phyloP scores from a whole-genome alignment of 2,888 invertebrate genomes.

The Acleris emargana region DNA sequence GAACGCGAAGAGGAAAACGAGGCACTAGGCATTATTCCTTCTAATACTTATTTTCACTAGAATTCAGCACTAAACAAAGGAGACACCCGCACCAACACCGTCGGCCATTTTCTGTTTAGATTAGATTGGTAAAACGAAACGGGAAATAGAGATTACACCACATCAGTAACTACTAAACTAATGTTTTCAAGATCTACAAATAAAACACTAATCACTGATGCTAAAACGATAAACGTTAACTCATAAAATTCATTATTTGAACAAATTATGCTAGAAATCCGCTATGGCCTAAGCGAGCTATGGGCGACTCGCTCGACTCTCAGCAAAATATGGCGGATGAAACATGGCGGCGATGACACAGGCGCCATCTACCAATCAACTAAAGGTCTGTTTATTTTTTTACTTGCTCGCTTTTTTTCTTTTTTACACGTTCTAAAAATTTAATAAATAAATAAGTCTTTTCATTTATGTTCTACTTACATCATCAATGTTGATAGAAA shows the following conservation, averaged over 20 bases:
- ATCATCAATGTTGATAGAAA: too few species aligned
- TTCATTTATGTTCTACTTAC: too few species aligned
- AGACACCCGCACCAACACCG: conserved; percentile 90
- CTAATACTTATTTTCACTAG: conserved; percentile 80
- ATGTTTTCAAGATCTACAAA: conserved; percentile 54
- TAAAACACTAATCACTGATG: conserved; percentile 71
- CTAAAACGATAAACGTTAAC: conserved; percentile 66
- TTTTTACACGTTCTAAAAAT: conserved; percentile 27
- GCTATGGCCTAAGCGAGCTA: conserved; percentile 69
- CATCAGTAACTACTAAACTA: conserved; percentile 60
- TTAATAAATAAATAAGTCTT: too few species aligned
- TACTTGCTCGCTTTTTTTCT: too few species aligned
- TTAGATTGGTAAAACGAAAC: conserved; percentile 80
- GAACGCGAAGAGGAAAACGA: conserved; percentile 96
- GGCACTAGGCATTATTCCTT: conserved; percentile 95
- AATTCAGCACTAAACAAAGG: conserved; percentile 90
- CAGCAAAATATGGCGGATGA: conserved; percentile 80
- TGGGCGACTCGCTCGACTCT: conserved; percentile 72
- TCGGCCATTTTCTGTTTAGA: conserved; percentile 92
- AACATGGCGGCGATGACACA: conserved; percentile 69
- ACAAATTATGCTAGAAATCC: conserved; percentile 66
- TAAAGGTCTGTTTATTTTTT: conserved; percentile 44
- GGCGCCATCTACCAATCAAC: conserved; percentile 56
- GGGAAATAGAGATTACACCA: conserved; percentile 68
- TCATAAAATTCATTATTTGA: conserved; percentile 74